A percentile compares a stretch with the other conserved stretches of the same genome.
Conservation (phyloP, 2,113 vertebrate species). For the Columba janthina region DNA sequence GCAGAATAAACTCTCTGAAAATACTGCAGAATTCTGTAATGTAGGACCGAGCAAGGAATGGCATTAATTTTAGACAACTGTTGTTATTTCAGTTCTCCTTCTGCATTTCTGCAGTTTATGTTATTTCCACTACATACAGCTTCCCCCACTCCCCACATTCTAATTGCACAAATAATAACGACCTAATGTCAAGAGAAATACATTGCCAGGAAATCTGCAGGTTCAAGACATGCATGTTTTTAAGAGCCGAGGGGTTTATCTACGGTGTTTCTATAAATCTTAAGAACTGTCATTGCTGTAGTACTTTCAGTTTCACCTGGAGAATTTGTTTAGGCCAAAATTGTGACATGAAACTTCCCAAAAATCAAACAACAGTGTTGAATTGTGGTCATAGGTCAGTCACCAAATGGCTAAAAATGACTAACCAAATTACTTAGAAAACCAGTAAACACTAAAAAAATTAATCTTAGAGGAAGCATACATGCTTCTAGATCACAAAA, state of each 20-base stretch:
- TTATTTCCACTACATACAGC: not conserved
- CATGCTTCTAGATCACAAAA: not conserved
- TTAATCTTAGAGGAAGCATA: not conserved
- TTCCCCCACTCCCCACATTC: accelerated
- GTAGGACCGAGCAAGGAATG: not conserved
- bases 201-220: not conserved
- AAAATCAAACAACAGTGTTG: not conserved
- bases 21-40: not conserved
- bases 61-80: not conserved
- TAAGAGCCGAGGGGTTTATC: not conserved
- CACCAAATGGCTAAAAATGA: not conserved
- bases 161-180: not conserved
- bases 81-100: not conserved
- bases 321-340: not conserved
- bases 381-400: not conserved
- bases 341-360: not conserved
- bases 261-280: not conserved
- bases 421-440: not conserved
- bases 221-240: not conserved
- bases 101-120: not conserved
- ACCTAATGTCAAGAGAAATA: not conserved
- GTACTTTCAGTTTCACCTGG: not conserved
- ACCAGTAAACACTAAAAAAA: not conserved
- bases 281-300: not conserved
- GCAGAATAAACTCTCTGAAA: not conserved